Percentiles rank a stretch among this genome's conserved stretches.
Conservation (phyloP, 2,888 invertebrate genomes). For the Lasioglossum malachurum region DNA sequence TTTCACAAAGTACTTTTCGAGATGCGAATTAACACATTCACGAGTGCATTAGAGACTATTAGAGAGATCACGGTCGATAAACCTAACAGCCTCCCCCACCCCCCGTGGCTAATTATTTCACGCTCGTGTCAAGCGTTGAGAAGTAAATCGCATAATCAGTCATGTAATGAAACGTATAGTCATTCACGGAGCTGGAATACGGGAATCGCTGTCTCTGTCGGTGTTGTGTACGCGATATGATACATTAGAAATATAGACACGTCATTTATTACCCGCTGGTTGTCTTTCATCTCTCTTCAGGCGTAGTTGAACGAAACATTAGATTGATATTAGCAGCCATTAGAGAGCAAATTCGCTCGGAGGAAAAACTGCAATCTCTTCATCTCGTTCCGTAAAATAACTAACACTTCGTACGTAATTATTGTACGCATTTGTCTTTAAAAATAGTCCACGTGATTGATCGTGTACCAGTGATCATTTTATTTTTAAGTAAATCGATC, state of each 20-base stretch:
- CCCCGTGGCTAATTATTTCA: constrained; percentile 28
- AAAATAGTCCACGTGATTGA: neutral
- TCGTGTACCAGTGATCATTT: neutral
- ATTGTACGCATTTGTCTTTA: neutral
- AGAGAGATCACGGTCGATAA: constrained; percentile 1
- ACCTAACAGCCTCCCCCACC: neutral
- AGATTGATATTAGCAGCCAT: constrained; percentile 24
- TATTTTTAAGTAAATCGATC: neutral
- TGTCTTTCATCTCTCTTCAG: constrained; percentile 41
- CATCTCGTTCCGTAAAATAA: neutral
- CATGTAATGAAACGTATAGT: constrained; percentile 41
- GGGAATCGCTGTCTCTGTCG: constrained; percentile 20
- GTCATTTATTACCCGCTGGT: constrained; percentile 43
- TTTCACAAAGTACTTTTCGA: neutral
- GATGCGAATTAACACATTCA: neutral
- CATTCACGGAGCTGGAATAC: constrained; percentile 18
- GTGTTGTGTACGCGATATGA: constrained; percentile 39
- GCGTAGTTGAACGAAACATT: constrained; percentile 43
- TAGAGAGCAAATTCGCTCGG: neutral
- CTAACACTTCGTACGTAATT: neutral
- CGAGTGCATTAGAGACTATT: neutral
- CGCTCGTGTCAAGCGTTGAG: constrained; percentile 19
- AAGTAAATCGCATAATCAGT: constrained; percentile 35
- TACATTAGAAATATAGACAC: constrained; percentile 49
- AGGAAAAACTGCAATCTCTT: neutral